Evolutionary conservation across 2,888 invertebrate genomes (phyloP).

Genomic region (Rhaphigaster nebulosa): DNA sequence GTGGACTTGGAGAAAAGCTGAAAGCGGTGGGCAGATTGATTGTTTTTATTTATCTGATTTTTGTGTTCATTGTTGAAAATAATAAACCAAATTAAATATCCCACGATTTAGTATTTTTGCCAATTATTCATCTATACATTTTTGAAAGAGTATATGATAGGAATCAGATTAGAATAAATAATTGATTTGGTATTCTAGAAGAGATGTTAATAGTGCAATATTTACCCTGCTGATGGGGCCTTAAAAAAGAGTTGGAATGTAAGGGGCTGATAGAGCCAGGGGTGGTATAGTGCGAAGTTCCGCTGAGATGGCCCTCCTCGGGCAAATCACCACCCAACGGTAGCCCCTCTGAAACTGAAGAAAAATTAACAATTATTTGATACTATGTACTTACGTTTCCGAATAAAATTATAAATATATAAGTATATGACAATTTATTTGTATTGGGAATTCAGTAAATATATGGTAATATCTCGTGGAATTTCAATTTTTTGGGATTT

Average conservation of each 20-base stretch:
- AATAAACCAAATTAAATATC: too few relatives aligned
- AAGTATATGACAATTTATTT: too few relatives aligned
- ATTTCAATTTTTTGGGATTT: too few relatives aligned
- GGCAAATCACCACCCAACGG: constrained; percentile 62
- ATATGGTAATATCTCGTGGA: too few relatives aligned
- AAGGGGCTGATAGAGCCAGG: constrained; percentile 69
- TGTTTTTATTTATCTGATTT: too few relatives aligned
- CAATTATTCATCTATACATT: too few relatives aligned
- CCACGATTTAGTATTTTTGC: too few relatives aligned
- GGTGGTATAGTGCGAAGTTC: constrained; percentile 69
- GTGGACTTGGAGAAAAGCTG: too few relatives aligned
- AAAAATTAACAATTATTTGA: not conserved
- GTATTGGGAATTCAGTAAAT: too few relatives aligned
- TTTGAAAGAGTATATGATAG: too few relatives aligned
- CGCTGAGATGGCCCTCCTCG: constrained; percentile 62
- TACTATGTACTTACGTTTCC: not conserved
- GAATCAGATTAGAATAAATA: not conserved
- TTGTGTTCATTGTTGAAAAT: too few relatives aligned
- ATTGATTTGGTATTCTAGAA: not conserved
- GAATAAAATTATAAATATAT: not conserved
- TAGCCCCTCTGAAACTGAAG: constrained; percentile 65
- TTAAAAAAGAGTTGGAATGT: constrained; percentile 66
- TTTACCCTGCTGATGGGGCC: constrained; percentile 61
- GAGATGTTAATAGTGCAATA: not conserved
- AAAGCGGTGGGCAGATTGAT: too few relatives aligned